phyloP scores from a whole-genome alignment of 2,888 invertebrate genomes.

The Thecophora atra region DNA sequence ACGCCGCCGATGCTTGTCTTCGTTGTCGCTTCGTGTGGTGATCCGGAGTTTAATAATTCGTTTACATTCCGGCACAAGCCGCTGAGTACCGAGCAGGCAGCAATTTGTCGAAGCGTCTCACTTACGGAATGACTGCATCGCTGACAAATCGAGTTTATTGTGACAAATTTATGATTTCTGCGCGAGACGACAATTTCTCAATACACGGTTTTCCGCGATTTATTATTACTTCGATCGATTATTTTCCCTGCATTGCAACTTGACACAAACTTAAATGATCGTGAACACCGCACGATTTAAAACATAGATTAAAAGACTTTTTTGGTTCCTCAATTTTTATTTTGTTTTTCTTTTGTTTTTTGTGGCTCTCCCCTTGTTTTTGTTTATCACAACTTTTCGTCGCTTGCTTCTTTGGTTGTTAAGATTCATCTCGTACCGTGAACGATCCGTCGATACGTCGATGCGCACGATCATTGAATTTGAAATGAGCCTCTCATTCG shows the following conservation, averaged over 20 bases:
- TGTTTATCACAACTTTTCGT: background rate
- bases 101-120: constrained; percentile 41
- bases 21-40: background rate
- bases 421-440: background rate
- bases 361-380: background rate
- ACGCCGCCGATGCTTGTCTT: background rate
- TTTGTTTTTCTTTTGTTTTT: background rate
- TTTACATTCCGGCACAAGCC: background rate
- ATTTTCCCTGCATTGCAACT: background rate
- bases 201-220: background rate
- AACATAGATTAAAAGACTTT: background rate
- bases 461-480: constrained; percentile 33
- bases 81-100: constrained; percentile 21
- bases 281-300: constrained; percentile 31
- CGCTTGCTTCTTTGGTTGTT: background rate
- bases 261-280: constrained; percentile 25
- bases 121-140: background rate
- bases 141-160: constrained; percentile 38
- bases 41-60: background rate
- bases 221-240: background rate
- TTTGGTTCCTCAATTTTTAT: background rate
- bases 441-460: constrained; percentile 20
- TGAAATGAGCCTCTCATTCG: constrained; percentile 23
- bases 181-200: constrained; percentile 17
- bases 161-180: constrained; percentile 42